Evolutionary conservation across 2,113 vertebrate species (phyloP).

Genomic region (Girardinichthys multiradiatus): DNA sequence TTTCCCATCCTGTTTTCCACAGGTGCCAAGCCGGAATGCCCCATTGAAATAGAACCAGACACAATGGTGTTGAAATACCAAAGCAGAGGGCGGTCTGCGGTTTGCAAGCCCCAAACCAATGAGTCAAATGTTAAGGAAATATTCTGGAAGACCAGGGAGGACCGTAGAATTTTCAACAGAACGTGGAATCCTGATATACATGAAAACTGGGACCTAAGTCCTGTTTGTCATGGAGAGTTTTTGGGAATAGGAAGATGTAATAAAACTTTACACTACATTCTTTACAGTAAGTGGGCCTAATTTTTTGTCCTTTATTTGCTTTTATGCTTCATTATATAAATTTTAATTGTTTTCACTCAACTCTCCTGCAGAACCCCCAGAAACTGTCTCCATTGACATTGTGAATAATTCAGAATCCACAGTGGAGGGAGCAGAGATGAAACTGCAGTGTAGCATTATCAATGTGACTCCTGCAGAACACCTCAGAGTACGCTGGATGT

Average conservation of each 20-base stretch:
- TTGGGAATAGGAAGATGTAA: fast-evolving
- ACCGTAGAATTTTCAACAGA: fast-evolving
- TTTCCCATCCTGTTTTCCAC: not conserved
- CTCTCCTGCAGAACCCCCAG: constrained; percentile 66
- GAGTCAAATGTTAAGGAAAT: not conserved
- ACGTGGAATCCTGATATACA: constrained; percentile 16
- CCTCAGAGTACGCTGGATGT: constrained; percentile 56
- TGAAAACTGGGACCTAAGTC: constrained; percentile 55
- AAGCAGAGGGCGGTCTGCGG: not conserved
- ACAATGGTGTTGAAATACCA: constrained; percentile 54
- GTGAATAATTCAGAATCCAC: constrained; percentile 7
- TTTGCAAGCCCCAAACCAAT: constrained; percentile 23
- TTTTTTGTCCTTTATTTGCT: not conserved
- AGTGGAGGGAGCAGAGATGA: constrained; percentile 40
- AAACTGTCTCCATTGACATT: constrained; percentile 50
- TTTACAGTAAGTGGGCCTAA: constrained; percentile 75
- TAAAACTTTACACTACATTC: constrained; percentile 34
- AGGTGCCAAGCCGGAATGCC: constrained; percentile 55
- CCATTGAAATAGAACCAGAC: constrained; percentile 40
- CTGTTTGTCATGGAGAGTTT: constrained; percentile 41
- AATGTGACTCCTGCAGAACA: constrained; percentile 55
- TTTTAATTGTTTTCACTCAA: not conserved
- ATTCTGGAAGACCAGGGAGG: constrained; percentile 30
- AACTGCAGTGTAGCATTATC: constrained; percentile 74
- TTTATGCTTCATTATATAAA: not conserved